Conservation (phyloP, 2,113 vertebrate genomes). For the Rhabdomys dilectus region DNA sequence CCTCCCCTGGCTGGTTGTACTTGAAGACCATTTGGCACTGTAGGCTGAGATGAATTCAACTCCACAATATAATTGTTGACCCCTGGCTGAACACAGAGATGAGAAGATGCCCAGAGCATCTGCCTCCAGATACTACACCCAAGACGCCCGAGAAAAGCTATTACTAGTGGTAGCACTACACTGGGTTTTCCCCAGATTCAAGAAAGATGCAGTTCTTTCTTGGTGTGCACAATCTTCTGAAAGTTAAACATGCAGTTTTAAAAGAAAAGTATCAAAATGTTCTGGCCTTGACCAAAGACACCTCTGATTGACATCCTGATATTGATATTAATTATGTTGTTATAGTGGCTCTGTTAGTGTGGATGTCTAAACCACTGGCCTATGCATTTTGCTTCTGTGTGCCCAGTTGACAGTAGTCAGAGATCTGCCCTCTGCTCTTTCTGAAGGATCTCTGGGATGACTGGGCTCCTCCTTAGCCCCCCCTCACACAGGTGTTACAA, state of each 20-base stretch:
- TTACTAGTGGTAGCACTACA: neutral
- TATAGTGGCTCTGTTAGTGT: too few species aligned
- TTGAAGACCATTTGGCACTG: neutral
- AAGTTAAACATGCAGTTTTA: neutral
- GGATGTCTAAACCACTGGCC: neutral
- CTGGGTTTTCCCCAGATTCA: neutral
- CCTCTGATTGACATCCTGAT: neutral
- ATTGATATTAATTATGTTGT: neutral
- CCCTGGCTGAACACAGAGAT: neutral
- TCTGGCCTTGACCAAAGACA: conserved; percentile 28
- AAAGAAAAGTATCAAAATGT: conserved; percentile 47
- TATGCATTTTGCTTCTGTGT: neutral
- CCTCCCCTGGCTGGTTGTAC: neutral
- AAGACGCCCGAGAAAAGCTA: neutral
- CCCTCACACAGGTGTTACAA: neutral
- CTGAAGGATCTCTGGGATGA: neutral
- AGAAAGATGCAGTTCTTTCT: neutral
- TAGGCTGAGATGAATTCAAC: neutral
- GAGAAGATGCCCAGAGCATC: neutral
- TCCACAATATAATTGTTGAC: neutral
- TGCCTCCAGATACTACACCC: neutral
- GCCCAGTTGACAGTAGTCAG: neutral
- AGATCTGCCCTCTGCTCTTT: neutral
- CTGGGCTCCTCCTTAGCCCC: neutral
- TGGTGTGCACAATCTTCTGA: conserved; percentile 30